Conservation (phyloP, 2,113 vertebrate genomes). For the Benitochromis conjunctus region DNA sequence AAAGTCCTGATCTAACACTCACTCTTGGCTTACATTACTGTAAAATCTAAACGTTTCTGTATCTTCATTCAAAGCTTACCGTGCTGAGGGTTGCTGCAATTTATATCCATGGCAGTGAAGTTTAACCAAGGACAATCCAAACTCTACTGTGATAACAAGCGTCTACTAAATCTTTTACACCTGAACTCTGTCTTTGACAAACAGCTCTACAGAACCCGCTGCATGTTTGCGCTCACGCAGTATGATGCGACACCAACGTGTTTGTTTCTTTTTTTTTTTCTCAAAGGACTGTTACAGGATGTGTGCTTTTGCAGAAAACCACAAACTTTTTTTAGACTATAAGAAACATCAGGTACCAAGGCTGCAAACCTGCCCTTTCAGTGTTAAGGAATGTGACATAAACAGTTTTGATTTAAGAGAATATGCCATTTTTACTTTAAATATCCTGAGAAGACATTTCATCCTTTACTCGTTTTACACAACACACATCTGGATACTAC, state of each 20-base stretch:
- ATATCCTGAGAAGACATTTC: neutral
- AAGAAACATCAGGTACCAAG: neutral
- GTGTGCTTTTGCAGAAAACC: slow-evolving; percentile 71
- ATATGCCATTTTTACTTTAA: neutral
- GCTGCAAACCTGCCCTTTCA: neutral
- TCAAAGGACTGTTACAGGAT: slow-evolving; percentile 48
- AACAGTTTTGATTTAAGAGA: neutral
- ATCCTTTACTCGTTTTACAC: neutral
- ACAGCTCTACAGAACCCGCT: neutral
- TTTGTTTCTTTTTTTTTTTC: neutral
- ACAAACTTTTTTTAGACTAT: slow-evolving; percentile 29
- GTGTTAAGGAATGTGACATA: neutral
- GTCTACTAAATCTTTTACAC: neutral
- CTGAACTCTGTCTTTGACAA: neutral
- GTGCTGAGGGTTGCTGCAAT: accelerated
- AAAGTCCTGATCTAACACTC: neutral
- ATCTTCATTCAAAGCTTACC: slow-evolving; percentile 33
- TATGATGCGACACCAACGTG: neutral
- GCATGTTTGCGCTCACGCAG: neutral
- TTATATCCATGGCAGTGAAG: neutral
- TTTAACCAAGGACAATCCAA: neutral
- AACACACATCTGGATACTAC: neutral
- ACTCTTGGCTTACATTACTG: neutral
- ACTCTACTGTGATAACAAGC: neutral
- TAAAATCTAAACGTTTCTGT: neutral